Evolutionary conservation across 1,140 invertebrate genomes (phyloP), one percentile per base, ranked within the genome.

Genomic region (Hetaerina americana): DNA sequence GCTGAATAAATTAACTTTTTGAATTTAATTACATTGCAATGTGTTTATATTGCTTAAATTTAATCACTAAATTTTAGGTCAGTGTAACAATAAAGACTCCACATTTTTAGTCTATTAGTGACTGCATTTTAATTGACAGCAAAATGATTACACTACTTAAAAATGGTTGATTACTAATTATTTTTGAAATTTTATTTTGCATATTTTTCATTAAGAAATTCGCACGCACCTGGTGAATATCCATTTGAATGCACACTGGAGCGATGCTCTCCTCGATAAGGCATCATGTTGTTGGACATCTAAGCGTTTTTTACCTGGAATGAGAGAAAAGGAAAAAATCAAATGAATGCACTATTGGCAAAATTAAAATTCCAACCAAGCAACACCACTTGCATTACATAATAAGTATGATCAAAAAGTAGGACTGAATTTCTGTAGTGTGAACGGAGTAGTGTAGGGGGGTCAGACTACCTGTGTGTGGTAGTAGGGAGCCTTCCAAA

Each of bases 191-290:
- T 40, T 40, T 40, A 8, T 40, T 40, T 18, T 8, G 31, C 18
- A 40, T 18, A 8, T 40, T 40, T 40, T 18, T 18, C 31, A 57
- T 57, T n/a, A 57, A 12, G 2, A 1, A 5, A 18, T 57, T 57
- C 10, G 15, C 2, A 57, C 40, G 67, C 40, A 70, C 71, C 73
- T 29, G 71, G 40, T 10, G 28, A 73, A 26, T 71, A 73, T 66
- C 71, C 72, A 27, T 72, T 72, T 26, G 71, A 69, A 27, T 69
- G 68, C 26, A 69, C 68, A 28, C 68, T 69, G 10, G 68, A 27
- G 26, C 68, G 68, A 27, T 69, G 68, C 10, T 69, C 68, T 27
- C 28, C 28, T 69, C 68, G 68, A 69, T 69, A 69, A 25, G 68
- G 68, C 68, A 69, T n/a, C 68, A 69, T 69, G 68, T 8, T 28